phyloP scores from a whole-genome alignment of 2,797 vertebrate species.

The Oceanodroma leucorhoa region DNA sequence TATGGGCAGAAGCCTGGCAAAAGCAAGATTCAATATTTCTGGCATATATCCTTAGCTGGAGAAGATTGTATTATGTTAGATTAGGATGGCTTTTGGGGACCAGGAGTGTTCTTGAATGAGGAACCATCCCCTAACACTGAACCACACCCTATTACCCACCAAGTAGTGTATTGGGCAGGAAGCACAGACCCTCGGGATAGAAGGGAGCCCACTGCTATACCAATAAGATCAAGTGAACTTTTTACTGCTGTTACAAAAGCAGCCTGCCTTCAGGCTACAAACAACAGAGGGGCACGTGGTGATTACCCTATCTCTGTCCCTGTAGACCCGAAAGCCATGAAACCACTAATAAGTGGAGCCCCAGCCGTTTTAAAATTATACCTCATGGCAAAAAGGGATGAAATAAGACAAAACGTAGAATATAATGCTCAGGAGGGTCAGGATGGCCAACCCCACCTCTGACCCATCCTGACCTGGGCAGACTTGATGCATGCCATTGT shows the following conservation, averaged over 20 bases:
- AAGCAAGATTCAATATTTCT: background rate
- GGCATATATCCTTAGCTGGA: background rate
- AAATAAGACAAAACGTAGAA: background rate
- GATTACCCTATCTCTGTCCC: background rate
- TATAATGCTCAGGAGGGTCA: background rate
- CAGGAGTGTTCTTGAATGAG: background rate
- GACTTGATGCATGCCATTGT: background rate
- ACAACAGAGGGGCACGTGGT: fast-evolving
- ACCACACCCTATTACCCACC: fast-evolving
- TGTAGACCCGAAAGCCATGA: background rate
- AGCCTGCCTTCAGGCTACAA: background rate
- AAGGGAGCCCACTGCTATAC: background rate
- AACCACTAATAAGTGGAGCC: background rate
- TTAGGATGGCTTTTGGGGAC: background rate
- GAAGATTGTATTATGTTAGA: fast-evolving
- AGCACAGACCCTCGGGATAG: fast-evolving
- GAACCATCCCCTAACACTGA: background rate
- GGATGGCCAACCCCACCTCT: fast-evolving
- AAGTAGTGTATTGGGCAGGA: background rate
- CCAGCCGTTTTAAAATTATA: background rate
- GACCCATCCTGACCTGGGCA: background rate
- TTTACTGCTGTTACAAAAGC: background rate
- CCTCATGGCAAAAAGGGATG: background rate
- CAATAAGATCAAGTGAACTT: background rate
- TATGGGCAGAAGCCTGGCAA: fast-evolving